Conservation (phyloP, 2,113 vertebrate species). For the Pelecanus crispus region DNA sequence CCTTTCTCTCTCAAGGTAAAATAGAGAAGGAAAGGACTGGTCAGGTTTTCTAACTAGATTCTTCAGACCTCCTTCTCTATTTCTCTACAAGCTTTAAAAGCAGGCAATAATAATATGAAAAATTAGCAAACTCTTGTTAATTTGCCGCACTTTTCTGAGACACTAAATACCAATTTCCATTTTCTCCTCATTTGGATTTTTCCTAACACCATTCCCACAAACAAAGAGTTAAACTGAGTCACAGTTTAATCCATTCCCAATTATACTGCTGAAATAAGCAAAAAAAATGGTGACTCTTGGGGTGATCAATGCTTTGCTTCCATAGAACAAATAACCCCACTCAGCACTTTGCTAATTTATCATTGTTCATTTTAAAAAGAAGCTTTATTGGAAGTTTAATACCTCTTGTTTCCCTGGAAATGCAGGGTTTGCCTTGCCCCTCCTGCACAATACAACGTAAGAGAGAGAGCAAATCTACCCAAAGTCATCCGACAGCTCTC, state of each 20-base stretch:
- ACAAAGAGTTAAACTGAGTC: not conserved
- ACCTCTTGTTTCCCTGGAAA: constrained; percentile 17
- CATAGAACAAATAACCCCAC: not conserved
- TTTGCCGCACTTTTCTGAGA: not conserved
- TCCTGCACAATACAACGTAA: not conserved
- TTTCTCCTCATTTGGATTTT: not conserved
- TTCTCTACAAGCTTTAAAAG: not conserved
- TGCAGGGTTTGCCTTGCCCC: not conserved
- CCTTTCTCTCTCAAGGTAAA: not conserved
- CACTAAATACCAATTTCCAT: not conserved
- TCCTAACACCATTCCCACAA: not conserved
- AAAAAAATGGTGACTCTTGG: not conserved
- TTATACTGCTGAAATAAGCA: not conserved
- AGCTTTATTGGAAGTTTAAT: not conserved
- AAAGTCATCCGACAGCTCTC: not conserved
- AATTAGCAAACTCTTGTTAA: not conserved
- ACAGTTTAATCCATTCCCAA: not conserved
- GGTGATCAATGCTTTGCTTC: not conserved
- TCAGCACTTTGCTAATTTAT: constrained; percentile 23
- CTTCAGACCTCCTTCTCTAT: not conserved
- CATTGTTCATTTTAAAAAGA: not conserved
- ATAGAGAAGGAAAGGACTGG: not conserved
- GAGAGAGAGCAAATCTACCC: not conserved
- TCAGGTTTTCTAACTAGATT: not conserved
- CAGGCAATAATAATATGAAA: not conserved